Evolutionary conservation across 1,140 invertebrate genomes (phyloP), one percentile per base, ranked within the genome.

Genomic region (Anastatus disparis): DNA sequence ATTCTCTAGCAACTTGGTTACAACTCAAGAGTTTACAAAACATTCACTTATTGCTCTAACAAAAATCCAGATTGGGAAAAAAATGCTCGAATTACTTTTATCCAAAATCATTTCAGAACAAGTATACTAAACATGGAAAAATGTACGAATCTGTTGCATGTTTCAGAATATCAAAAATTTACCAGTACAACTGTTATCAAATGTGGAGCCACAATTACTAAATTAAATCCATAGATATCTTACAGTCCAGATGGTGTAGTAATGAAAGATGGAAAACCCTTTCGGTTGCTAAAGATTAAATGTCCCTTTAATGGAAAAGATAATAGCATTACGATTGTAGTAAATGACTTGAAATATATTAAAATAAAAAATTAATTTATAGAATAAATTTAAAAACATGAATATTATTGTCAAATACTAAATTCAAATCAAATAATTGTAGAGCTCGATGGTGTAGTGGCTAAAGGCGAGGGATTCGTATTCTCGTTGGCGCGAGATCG

Each of bases 291-390:
- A 38, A 68, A 74, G 50, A 71, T 76, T 4, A 76, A 74, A 61
- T 76, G 75, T 35, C 72, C 73, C n/a, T 59, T 62, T 44, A 50
- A 56, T 31, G 74, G 74, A 17, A 74, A 74, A 70, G 42, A n/a
- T 3, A 64, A 58, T 64, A 35, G 9, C 13, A 53, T 68, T 26
- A 12, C 59, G 15, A 53, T 67, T 20, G 59, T 68, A 22, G 8
- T 70, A 35, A 10, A 13, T 24, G 58, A 40, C 53, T 38, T 72
- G 12, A 38, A 22, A 12, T 46, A 17, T 13, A 13, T 15, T 17
- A 12, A 67, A 17, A 62, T 17, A 46, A 42, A 13, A n/a, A 26
- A 35, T 12, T 40, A 35, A 35, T 27, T 68, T 29, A 7, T 59
- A 17, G 27, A 1, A 61, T 70, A 72, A 40, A 77, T 70, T 63